Percentiles rank a stretch among this genome's conserved stretches.
These are phyloP conservation scores for Redunca redunca DNA, from an alignment of 2,113 vertebrate species.

Conservation along the genomic window DNA sequence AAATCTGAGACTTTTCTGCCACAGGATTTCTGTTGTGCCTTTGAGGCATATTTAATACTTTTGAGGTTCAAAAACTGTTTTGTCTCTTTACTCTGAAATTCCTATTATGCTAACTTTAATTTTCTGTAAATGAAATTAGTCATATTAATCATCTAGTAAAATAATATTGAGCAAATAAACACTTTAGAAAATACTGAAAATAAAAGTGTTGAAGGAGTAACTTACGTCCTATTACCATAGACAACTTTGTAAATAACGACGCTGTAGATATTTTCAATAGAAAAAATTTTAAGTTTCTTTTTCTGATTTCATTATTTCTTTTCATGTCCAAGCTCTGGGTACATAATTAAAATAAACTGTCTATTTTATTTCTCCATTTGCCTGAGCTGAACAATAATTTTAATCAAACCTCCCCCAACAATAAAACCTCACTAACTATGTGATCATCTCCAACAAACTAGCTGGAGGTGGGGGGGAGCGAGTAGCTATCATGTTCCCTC, in stretches of 20 bases:
- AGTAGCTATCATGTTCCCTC: background rate
- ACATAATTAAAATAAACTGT: background rate
- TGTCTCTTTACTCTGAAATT: background rate
- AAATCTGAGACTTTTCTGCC: constrained; percentile 28
- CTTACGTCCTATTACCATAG: background rate
- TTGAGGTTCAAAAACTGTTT: background rate
- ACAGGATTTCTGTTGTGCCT: background rate
- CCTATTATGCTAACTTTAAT: background rate
- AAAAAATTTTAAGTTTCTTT: background rate
- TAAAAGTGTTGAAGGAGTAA: background rate
- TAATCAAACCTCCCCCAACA: background rate
- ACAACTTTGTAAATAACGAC: background rate
- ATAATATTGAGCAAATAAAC: background rate
- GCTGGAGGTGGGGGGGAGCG: too few relatives aligned
- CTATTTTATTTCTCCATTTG: background rate
- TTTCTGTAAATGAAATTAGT: constrained; percentile 1
- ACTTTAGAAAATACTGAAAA: background rate
- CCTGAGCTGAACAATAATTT: background rate
- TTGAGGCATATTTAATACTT: background rate
- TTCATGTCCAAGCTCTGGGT: background rate
- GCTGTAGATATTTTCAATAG: background rate
- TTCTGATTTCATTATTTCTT: background rate
- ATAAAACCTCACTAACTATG: background rate
- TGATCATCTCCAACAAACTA: background rate
- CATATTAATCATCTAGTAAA: background rate